Evolutionary conservation across 1,140 invertebrate species (phyloP).

Genomic region (Homalodisca vitripennis): DNA sequence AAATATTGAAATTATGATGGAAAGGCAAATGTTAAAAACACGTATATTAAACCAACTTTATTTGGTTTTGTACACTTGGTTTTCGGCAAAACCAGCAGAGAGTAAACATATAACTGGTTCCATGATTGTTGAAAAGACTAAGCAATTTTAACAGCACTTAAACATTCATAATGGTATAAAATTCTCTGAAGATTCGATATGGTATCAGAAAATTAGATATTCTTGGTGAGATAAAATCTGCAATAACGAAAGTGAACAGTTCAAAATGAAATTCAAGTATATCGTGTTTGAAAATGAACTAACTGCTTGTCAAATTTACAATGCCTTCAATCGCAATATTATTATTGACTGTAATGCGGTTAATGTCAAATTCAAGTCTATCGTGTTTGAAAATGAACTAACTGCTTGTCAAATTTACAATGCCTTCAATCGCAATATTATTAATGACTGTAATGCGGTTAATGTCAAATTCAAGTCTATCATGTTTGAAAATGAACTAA

Average conservation of each 20-base stretch:
- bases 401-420: too few species aligned
- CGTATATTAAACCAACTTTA: conserved; percentile 17
- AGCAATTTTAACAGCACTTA: too few species aligned
- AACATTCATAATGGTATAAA: neutral
- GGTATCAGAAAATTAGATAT: conserved; percentile 16
- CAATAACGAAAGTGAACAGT: neutral
- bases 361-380: too few species aligned
- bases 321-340: too few species aligned
- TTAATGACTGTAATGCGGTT: too few species aligned
- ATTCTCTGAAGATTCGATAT: conserved; percentile 21
- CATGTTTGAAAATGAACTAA: too few species aligned
- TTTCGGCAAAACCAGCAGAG: conserved; percentile 21
- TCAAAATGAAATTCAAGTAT: neutral
- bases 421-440: too few species aligned
- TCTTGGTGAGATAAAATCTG: neutral
- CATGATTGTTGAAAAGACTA: conserved; percentile 29
- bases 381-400: too few species aligned
- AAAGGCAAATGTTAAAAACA: conserved; percentile 29
- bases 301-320: conserved; percentile 17
- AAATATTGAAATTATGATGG: neutral
- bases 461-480: too few species aligned
- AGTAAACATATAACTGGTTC: conserved; percentile 26
- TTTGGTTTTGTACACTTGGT: conserved; percentile 31
- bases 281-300: too few species aligned
- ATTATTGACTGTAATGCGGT: too few species aligned